Conservation (phyloP, 1,140 invertebrate species). For the Drosophila biarmipes region DNA sequence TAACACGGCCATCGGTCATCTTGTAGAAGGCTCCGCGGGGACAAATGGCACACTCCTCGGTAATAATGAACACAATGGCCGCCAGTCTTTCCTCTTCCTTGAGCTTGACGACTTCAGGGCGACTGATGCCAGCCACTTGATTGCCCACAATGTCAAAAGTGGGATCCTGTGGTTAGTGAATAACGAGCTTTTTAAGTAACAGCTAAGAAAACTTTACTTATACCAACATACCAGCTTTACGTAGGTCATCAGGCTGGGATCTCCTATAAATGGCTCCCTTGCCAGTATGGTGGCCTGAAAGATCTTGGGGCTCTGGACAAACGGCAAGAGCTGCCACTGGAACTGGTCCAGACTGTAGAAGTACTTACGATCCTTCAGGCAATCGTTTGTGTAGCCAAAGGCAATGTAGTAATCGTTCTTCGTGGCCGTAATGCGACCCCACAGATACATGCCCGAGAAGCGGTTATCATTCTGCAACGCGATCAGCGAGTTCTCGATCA, state of each 20-base stretch:
- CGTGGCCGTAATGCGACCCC: constrained; percentile 89
- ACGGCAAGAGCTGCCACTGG: constrained; percentile 89
- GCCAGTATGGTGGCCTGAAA: constrained; percentile 87
- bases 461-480: constrained; percentile 91
- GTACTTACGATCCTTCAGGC: constrained; percentile 87
- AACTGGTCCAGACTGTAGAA: constrained; percentile 90
- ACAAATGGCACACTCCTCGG: constrained; percentile 88
- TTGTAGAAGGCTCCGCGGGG: constrained; percentile 90
- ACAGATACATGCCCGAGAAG: constrained; percentile 89
- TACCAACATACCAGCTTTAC: constrained; percentile 81
- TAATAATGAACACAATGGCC: constrained; percentile 88
- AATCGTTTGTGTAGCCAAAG: constrained; percentile 89
- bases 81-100: constrained; percentile 92
- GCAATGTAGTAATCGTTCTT: constrained; percentile 90
- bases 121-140: constrained; percentile 84
- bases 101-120: constrained; percentile 85
- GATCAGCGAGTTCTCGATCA: constrained; percentile 89
- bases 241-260: constrained; percentile 85
- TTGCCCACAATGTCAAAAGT: constrained; percentile 84
- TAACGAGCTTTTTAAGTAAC: neutral
- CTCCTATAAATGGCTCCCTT: constrained; percentile 86
- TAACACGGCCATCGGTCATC: constrained; percentile 87
- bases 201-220: neutral
- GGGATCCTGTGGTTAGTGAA: constrained; percentile 59
- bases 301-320: constrained; percentile 86